Conservation (phyloP, 1,140 invertebrate genomes). For the Zaprionus lachaisei region DNA sequence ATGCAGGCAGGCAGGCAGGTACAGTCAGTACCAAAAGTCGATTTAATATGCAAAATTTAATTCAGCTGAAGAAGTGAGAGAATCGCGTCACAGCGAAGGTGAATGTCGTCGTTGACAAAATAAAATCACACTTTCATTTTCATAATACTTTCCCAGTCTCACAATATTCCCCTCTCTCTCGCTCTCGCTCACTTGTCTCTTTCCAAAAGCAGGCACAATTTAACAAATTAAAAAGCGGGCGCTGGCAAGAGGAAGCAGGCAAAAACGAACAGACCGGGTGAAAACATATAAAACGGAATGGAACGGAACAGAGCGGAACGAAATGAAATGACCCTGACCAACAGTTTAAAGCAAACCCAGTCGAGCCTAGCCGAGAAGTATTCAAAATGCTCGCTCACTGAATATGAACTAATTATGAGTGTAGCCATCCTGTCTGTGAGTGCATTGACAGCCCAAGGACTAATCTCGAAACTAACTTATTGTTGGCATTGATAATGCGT, state of each 20-base stretch:
- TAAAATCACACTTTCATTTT: slow-evolving; percentile 39
- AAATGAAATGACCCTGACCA: slow-evolving; percentile 55
- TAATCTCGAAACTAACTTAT: neutral
- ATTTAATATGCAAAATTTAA: slow-evolving; percentile 79
- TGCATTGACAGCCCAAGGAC: neutral
- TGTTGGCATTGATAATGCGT: neutral
- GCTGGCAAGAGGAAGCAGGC: slow-evolving; percentile 14
- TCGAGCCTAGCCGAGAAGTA: slow-evolving; percentile 52
- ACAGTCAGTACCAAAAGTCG: slow-evolving; percentile 56
- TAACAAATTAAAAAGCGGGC: slow-evolving; percentile 74
- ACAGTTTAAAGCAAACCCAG: slow-evolving; percentile 46
- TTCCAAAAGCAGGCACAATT: slow-evolving; percentile 64
- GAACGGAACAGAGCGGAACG: slow-evolving; percentile 24
- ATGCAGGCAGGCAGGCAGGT: slow-evolving; percentile 23
- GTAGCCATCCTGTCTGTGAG: slow-evolving; percentile 7
- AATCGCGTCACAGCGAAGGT: slow-evolving; percentile 38
- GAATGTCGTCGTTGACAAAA: slow-evolving; percentile 6
- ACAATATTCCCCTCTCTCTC: neutral
- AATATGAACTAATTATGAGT: slow-evolving; percentile 21
- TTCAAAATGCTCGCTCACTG: slow-evolving; percentile 30
- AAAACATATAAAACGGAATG: slow-evolving; percentile 5
- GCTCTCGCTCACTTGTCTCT: slow-evolving; percentile 9
- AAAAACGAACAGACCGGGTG: slow-evolving; percentile 60
- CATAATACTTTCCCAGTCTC: neutral
- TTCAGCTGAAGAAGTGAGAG: slow-evolving; percentile 61